Evolutionary conservation across 53 echinoderm and acorn worm genomes (phyloP), one percentile per base, ranked within the genome.

Genomic region (Hippasteria phrygiana): DNA sequence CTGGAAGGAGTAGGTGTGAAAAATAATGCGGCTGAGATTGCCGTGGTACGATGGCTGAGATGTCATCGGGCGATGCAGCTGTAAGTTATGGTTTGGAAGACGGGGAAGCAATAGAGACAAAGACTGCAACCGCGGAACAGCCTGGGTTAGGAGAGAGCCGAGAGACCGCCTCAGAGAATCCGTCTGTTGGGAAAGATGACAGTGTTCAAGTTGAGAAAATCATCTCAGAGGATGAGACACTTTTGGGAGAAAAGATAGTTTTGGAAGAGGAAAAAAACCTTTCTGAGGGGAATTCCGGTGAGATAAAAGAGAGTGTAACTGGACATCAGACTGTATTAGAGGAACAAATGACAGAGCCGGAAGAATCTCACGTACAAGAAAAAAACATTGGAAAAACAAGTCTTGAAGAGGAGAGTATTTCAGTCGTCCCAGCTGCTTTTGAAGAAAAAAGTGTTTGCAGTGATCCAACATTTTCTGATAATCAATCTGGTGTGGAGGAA

Each of bases 221-320:
- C 0, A 3, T 35, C 0, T 66, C 36, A 66, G 26, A 10, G 1
- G 63, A 80, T 33, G 26, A 70, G 2, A 9, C 85, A 34, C 13
- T 5, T 35, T 43, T n/a, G 9, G 51, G 50, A n/a, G 85, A 85
- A 50, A 20, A 31, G 16, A 65, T 33, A 6, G 39, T 53, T 10
- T 47, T 47, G 27, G 46, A 13, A 74, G 74, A 74, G 43, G 74
- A 46, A n/a, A n/a, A n/a, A n/a, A n/a, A n/a, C n/a, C 18, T 43
- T 36, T 51, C 53, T 0, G 55, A 20, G 51, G 77, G 54, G 16
- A 28, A 53, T 18, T n/a, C 55, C 8, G 24, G 32, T 51, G 13
- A 40, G n/a, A 1, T 40, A 24, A n/a, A 62, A 79, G 27, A 79
- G 34, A 37, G 1, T 55, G 59, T 55, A 37, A 6, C 50, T 16